Conservation (phyloP, 1,140 invertebrate genomes). For the Trichoplusia ni region DNA sequence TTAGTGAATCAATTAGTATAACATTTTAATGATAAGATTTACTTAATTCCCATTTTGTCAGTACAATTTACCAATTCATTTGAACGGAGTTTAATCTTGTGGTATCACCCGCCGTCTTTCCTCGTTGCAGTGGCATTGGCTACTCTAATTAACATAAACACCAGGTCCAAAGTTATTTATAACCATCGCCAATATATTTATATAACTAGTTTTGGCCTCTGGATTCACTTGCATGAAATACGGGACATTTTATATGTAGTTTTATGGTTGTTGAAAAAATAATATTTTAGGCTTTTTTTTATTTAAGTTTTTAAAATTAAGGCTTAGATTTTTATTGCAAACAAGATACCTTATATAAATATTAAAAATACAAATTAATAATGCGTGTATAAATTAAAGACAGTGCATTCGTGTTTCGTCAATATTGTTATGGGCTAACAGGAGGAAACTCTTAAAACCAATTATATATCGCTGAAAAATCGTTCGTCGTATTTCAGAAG, state of each 20-base stretch:
- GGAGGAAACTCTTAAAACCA: too few species aligned
- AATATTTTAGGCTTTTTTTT: too few species aligned
- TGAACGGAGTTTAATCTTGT: slow-evolving; percentile 37
- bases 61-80: slow-evolving; percentile 25
- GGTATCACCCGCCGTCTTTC: slow-evolving; percentile 31
- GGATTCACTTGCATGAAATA: not conserved
- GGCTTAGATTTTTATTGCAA: too few species aligned
- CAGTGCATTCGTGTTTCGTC: too few species aligned
- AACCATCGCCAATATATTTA: slow-evolving; percentile 55
- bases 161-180: slow-evolving; percentile 61
- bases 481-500: too few species aligned
- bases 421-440: too few species aligned
- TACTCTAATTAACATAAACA: slow-evolving; percentile 78
- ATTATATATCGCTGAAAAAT: too few species aligned
- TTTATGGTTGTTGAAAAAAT: slow-evolving; percentile 4
- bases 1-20: slow-evolving; percentile 11
- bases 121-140: slow-evolving; percentile 63
- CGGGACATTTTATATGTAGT: not conserved
- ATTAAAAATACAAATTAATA: too few species aligned
- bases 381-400: too few species aligned
- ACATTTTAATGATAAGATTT: slow-evolving; percentile 22
- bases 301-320: too few species aligned
- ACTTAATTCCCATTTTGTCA: slow-evolving; percentile 16
- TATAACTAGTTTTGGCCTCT: slow-evolving; percentile 14
- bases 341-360: too few species aligned